Evolutionary conservation across 1,140 invertebrate species (phyloP).

Genomic region (Leptopilina boulardi): DNA sequence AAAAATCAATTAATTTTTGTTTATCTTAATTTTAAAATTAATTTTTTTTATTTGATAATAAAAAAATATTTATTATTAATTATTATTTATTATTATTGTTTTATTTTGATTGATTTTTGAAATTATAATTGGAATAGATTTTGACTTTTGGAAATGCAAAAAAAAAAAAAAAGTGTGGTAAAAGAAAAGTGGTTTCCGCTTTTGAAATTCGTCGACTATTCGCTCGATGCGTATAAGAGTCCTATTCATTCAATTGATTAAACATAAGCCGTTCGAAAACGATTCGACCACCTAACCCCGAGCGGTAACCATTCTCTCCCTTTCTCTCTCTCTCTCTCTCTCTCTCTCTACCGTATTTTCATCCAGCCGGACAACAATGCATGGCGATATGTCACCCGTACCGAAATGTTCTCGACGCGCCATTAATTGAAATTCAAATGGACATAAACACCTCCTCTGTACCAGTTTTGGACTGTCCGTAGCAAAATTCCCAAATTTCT

Average conservation of each 20-base stretch:
- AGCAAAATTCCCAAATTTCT: not conserved
- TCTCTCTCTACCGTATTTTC: slow-evolving; percentile 21
- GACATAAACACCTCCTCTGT: slow-evolving; percentile 60
- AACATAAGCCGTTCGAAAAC: slow-evolving; percentile 17
- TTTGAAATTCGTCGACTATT: not conserved
- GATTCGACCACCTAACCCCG: slow-evolving; percentile 2
- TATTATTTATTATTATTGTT: no score
- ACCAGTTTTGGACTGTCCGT: not conserved
- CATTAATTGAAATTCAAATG: slow-evolving; percentile 64
- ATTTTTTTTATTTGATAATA: no score
- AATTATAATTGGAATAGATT: no score
- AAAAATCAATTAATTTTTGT: no score
- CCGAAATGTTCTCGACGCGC: slow-evolving; percentile 56
- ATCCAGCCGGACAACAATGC: slow-evolving; percentile 9
- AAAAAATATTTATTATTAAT: no score
- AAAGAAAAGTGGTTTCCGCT: not conserved
- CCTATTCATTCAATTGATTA: slow-evolving; percentile 20
- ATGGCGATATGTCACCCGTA: slow-evolving; percentile 55
- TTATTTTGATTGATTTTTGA: no score
- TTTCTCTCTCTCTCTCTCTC: slow-evolving; percentile 23
- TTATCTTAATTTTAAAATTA: no score
- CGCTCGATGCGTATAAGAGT: slow-evolving; percentile 3
- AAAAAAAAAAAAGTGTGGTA: not conserved
- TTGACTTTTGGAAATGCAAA: not conserved
- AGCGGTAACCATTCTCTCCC: slow-evolving; percentile 15